Conservation (phyloP, 2,888 invertebrate genomes). For the Amphiduros pacificus region DNA sequence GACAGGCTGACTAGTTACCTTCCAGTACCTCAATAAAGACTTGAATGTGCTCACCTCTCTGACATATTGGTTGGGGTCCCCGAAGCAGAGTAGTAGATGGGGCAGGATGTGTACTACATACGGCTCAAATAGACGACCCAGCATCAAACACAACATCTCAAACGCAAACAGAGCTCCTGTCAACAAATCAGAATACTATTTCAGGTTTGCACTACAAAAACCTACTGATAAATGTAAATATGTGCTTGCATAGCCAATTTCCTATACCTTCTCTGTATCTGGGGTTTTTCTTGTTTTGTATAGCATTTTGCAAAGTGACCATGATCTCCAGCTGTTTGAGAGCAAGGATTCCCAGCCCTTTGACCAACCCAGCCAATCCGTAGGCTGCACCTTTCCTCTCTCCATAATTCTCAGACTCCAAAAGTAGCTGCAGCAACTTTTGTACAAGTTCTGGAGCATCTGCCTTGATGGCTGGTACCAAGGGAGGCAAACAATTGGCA, state of each 20-base stretch:
- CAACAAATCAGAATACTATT: conserved; percentile 27
- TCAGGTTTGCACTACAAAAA: no score
- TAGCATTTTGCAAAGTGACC: conserved; percentile 87
- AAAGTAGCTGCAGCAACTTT: conserved; percentile 67
- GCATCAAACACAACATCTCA: conserved; percentile 92
- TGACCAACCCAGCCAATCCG: conserved; percentile 91
- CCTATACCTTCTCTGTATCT: conserved; percentile 87
- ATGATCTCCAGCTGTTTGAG: conserved; percentile 95
- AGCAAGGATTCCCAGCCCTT: conserved; percentile 93
- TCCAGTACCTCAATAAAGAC: no score
- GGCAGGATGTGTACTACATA: conserved; percentile 97
- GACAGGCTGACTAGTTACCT: no score
- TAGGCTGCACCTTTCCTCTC: conserved; percentile 83
- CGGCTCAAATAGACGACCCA: conserved; percentile 96
- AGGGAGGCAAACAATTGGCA: conserved; percentile 89
- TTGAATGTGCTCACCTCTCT: conserved; percentile 72
- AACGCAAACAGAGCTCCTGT: conserved; percentile 91
- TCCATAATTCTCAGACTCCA: conserved; percentile 56
- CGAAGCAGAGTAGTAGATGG: conserved; percentile 90
- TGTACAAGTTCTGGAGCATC: conserved; percentile 87
- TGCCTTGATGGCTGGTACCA: conserved; percentile 89
- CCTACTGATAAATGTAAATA: background rate
- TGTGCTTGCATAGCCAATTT: no score
- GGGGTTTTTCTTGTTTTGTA: conserved; percentile 95
- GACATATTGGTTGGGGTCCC: conserved; percentile 91